Conservation (phyloP, 2,113 vertebrate genomes). For the Pantherophis guttatus region DNA sequence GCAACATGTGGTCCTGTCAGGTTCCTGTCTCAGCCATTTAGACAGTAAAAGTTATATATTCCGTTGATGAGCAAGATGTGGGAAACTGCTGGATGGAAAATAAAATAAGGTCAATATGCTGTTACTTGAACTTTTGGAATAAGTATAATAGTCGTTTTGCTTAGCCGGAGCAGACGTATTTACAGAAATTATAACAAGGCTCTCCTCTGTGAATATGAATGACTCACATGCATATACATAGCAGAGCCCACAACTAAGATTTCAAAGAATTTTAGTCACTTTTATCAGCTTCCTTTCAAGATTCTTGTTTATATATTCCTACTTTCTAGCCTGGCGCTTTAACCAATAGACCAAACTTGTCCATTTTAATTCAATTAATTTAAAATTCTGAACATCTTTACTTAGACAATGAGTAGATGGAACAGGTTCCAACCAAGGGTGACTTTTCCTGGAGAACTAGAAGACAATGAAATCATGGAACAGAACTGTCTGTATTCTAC, state of each 20-base stretch:
- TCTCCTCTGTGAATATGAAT: background rate
- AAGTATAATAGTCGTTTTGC: background rate
- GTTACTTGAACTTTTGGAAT: background rate
- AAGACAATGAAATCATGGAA: background rate
- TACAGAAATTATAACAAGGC: background rate
- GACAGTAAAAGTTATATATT: background rate
- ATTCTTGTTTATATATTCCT: background rate
- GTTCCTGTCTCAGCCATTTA: background rate
- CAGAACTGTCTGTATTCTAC: background rate
- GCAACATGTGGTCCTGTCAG: background rate
- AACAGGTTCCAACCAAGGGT: background rate
- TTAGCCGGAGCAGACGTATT: background rate
- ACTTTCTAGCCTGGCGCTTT: background rate
- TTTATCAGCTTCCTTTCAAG: background rate
- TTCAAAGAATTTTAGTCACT: background rate
- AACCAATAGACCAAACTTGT: background rate
- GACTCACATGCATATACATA: background rate
- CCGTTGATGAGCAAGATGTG: background rate
- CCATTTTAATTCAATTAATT: background rate
- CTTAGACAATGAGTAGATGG: background rate
- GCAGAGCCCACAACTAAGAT: background rate
- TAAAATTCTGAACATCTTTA: background rate
- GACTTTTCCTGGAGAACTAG: background rate
- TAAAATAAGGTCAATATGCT: background rate
- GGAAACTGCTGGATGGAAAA: background rate